A percentile compares a stretch with the other conserved stretches of the same genome.
Conservation (phyloP, 2,888 invertebrate species). For the Phyllotreta cruciferae region DNA sequence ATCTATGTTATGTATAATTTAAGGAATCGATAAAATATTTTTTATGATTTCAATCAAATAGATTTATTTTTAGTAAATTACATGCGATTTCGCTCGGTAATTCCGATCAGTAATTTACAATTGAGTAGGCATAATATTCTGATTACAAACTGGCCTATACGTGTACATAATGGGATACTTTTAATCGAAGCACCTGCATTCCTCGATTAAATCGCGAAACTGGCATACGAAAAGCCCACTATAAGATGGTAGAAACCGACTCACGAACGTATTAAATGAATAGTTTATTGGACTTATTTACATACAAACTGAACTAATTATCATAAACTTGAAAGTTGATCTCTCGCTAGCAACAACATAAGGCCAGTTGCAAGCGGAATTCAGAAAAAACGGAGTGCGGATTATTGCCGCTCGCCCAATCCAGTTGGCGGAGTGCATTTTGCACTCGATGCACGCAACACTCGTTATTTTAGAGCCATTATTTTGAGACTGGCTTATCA, state of each 20-base stretch:
- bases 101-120: no score
- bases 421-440: conserved; percentile 39
- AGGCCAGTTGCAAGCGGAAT: conserved; percentile 40
- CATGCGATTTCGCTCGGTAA: no score
- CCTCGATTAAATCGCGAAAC: conserved; percentile 29
- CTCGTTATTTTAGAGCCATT: conserved; percentile 37
- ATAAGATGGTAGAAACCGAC: conserved; percentile 35
- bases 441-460: conserved; percentile 41
- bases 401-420: conserved; percentile 41
- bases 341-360: conserved; percentile 30
- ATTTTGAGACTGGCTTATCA: conserved; percentile 31
- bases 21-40: no score
- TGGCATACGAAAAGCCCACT: conserved; percentile 29
- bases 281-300: conserved; percentile 50
- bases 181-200: conserved; percentile 28
- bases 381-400: conserved; percentile 40
- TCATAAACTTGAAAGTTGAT: conserved; percentile 49
- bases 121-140: background rate
- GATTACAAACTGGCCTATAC: conserved; percentile 24
- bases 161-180: conserved; percentile 19
- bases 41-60: no score
- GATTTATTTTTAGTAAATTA: no score
- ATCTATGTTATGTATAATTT: no score
- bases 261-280: conserved; percentile 44
- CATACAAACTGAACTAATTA: conserved; percentile 47